Conservation (phyloP, 2,888 invertebrate genomes). For the Lasioglossum lativentre region DNA sequence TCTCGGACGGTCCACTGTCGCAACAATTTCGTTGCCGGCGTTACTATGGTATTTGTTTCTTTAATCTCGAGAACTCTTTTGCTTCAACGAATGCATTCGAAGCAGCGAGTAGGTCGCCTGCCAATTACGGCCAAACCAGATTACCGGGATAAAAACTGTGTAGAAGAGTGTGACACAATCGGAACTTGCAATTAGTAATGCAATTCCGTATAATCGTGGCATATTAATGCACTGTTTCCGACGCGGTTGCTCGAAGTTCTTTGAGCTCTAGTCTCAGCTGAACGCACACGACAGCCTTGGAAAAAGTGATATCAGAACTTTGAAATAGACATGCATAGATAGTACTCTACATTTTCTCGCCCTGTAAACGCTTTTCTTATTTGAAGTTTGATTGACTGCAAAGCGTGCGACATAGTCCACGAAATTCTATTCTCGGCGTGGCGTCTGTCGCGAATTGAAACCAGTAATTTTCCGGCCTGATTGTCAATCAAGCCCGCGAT, state of each 20-base stretch:
- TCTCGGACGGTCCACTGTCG: not conserved
- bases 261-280: not conserved
- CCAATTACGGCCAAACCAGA: not conserved
- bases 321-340: not conserved
- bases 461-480: not conserved
- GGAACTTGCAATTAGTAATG: not conserved
- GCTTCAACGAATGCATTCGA: not conserved
- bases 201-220: not conserved
- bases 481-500: not conserved
- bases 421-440: conserved; percentile 6
- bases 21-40: not conserved
- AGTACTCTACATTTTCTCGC: not conserved
- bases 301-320: not conserved
- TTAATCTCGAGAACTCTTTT: not conserved
- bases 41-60: not conserved
- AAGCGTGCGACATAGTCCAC: not conserved
- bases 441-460: not conserved
- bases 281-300: not conserved
- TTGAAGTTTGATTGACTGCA: no score
- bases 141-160: not conserved
- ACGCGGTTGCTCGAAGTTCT: not conserved
- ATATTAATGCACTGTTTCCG: not conserved
- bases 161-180: not conserved
- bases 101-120: no score
- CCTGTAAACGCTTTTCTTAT: not conserved